Base-by-base conservation (phyloP, 1,140 invertebrate genomes). In the Anastrepha ludens region DNA sequence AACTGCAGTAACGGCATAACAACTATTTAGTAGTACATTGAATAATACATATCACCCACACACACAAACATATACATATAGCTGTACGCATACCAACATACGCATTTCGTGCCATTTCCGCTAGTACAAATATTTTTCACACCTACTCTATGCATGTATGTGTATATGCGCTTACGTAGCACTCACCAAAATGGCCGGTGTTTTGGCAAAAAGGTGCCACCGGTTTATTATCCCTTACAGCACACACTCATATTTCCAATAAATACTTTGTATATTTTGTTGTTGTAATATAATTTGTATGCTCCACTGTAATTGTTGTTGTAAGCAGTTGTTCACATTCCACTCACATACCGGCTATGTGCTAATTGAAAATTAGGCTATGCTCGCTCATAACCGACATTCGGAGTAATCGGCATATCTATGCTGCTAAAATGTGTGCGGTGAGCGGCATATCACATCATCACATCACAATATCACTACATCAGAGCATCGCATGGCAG, bases 331-430 rank as follows among this genome's bases (percentile, higher is more conserved):
- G 5, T 74, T 74, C 15, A 17, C 67, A 74, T 74, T 74, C 67
- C 5, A 74, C 6, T 29, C 41, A 15, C 67, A 74, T 47, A 44
- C 15, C 11, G 15, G 67, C 67, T 13, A 44, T 17, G 67, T 74
- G 41, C 41, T 74, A 74, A 74, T 74, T 74, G 67, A 74, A 74
- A 74, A 74, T 74, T 74, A 74, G 67, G 29, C 41, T 41, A 44
- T 74, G 39, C 15, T 47, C 67, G 41, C 41, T 41, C 67, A 74
- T 74, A 74, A 74, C 41, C 67, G 44, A 17, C 67, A 44, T 55
- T 55, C 50, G 50, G 11, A 55, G 50, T 6, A 6, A 55, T 6
- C 11, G 50, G 11, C 6, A 55, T 55, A 15, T 62, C 13, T 4
- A 62, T 11, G 60, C 60, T 17, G 60, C 7, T 41, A 20, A 7